These are phyloP conservation scores for Latrodectus elegans DNA, from an alignment of 2,888 invertebrate species.

Conservation along the genomic window DNA sequence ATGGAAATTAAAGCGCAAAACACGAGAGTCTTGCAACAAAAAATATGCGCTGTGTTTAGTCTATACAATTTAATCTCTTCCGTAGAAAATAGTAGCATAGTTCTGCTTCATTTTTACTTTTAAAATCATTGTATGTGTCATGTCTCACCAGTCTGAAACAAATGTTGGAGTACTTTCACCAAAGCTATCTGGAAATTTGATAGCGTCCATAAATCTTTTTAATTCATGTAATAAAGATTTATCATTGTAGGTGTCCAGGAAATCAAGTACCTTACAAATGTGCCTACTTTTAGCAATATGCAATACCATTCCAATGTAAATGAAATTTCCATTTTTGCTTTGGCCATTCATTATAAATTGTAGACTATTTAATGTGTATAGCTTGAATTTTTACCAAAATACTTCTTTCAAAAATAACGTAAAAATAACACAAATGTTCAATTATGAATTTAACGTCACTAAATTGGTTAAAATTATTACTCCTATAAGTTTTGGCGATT, in stretches of 20 bases:
- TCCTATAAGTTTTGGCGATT: background rate
- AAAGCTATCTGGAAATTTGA: slow-evolving; percentile 5
- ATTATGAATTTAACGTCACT: background rate
- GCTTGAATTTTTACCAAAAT: too few species aligned
- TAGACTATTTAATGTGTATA: too few species aligned
- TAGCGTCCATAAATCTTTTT: slow-evolving; percentile 21
- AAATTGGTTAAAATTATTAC: background rate
- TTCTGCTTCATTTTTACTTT: slow-evolving; percentile 60
- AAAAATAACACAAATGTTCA: background rate
- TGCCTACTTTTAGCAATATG: slow-evolving; percentile 24
- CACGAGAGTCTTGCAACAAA: slow-evolving; percentile 61
- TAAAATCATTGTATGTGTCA: slow-evolving; percentile 51
- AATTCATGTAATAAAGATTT: slow-evolving; percentile 7
- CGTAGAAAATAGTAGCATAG: slow-evolving; percentile 55
- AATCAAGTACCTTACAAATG: slow-evolving; percentile 45
- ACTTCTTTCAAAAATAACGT: too few species aligned
- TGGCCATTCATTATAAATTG: too few species aligned
- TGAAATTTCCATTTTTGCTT: too few species aligned
- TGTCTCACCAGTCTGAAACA: slow-evolving; percentile 26
- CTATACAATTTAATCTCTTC: slow-evolving; percentile 61
- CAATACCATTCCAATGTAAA: too few species aligned
- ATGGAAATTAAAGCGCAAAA: slow-evolving; percentile 44
- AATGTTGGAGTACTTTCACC: slow-evolving; percentile 57
- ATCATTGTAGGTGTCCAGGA: slow-evolving; percentile 11
- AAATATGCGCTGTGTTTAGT: slow-evolving; percentile 58